Base-by-base conservation (phyloP, 92 coral and sea anemone genomes). In the Plumapathes pennacea region DNA sequence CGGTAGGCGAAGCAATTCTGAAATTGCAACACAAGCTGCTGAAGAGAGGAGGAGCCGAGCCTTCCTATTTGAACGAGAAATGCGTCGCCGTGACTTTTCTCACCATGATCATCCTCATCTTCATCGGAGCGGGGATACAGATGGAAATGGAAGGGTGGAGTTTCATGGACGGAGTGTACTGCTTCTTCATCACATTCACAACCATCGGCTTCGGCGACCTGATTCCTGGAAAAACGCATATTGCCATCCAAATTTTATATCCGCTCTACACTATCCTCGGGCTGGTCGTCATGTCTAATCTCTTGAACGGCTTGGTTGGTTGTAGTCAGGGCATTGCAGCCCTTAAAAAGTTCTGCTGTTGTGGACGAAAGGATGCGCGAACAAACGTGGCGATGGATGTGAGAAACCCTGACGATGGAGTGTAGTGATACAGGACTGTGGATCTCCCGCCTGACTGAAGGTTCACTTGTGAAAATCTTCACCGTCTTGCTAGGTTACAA, bases 81-180 rank as follows among this genome's bases (percentile, higher is more conserved):
- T 57, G 70, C 46, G 1, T 62, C 10, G 12, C 51, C 15, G 5
- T 58, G 49, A 57, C 69, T 14, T 12, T 67, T 8, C 30, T 74
- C 14, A 31, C 42, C 36, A 9, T 67, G 13, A 1, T 75, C 2
- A 39, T 31, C 25, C 12, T 64, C 7, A 14, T 74, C 7, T 2
- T 63, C 0, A 10, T 30, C 0, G 45, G 72, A 2, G 64, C 85
- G 8, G 72, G 31, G 23, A 22, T 70, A 38, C 67, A 69, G 13
- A 38, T 38, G 9, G 19, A 24, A 11, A n/a, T 42, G 12, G 65
- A 78, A 4, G 32, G 28, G 5, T 78, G 85, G 85, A 50, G 72
- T 21, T 69, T 60, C 40, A 20, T 78, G 32, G 85, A 78, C 7
- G 85, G 85, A 2, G 64, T 51, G 38, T 66, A 66, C 24, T 18